phyloP scores from a whole-genome alignment of 2,113 vertebrate genomes.

The Microtus pennsylvanicus region DNA sequence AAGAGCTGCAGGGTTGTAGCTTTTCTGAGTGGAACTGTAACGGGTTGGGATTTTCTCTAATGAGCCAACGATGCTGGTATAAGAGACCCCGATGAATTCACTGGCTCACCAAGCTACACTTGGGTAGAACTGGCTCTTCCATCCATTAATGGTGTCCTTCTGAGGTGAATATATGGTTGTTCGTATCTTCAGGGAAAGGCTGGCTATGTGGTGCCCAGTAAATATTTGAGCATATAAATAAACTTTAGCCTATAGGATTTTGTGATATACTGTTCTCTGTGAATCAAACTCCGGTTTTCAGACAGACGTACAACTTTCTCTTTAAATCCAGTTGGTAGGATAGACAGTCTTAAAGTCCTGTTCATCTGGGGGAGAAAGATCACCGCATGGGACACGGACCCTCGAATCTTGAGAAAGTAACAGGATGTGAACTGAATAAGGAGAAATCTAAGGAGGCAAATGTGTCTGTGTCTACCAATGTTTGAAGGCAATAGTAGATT shows the following conservation, averaged over 20 bases:
- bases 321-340: neutral
- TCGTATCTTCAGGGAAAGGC: neutral
- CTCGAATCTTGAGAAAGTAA: neutral
- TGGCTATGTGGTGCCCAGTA: too few relatives aligned
- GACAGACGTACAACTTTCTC: neutral
- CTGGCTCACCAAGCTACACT: neutral
- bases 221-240: neutral
- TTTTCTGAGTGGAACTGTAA: neutral
- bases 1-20: neutral
- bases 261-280: neutral
- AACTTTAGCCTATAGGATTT: neutral
- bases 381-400: neutral
- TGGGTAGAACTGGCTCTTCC: neutral
- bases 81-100: neutral
- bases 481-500: neutral
- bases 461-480: fast-evolving
- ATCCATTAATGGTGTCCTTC: neutral
- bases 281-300: neutral
- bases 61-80: too few relatives aligned
- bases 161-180: neutral
- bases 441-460: neutral
- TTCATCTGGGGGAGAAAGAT: neutral
- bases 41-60: neutral
- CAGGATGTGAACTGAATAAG: too few relatives aligned
- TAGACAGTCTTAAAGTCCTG: neutral